Evolutionary conservation across 2,888 invertebrate genomes (phyloP), one percentile per base, ranked within the genome.

Genomic region (Vannuccia rotundouncinata): DNA sequence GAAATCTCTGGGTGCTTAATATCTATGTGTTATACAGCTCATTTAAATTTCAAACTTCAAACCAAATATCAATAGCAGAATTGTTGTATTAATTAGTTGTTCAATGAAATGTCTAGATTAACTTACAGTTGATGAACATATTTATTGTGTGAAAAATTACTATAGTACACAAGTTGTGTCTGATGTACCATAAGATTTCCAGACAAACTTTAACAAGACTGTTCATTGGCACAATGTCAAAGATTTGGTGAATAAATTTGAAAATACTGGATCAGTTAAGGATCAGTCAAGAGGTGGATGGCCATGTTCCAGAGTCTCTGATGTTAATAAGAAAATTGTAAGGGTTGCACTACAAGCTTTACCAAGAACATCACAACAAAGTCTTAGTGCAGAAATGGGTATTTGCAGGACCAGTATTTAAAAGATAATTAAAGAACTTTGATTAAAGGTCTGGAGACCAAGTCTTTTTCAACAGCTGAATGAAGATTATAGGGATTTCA

Each of bases 221-320:
- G 45, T 45, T 45, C 17, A 17, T 66, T 75, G 29, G 25, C 75
- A 75, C 31, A 75, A 22, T 13, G 75, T 75, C 17, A 75, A 75
- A 31, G 75, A 75, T 31, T 29, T 75, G 13, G 75, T 75, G 75
- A 31, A 75, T 29, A 75, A 75, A 31, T 75, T 75, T 31, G 75
- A 75, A 31, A 31, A 29, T 27, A 75, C 29, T 75, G 75, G 29
- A 31, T 29, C 30, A 13, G 75, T 31, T 75, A 29, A 31, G 29
- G 75, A 75, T 31, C 29, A 31, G 75, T 31, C 75, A 29, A 75
- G 31, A 27, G 31, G 75, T 75, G 29, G 29, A 31, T 22, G 29
- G 29, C 31, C 29, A 75, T 29, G 30, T 29, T 75, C 28, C n/a
- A 27, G 29, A 75, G 31, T 13, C 75, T 29, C 75, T 75, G 75